These are phyloP conservation scores for Peromyscus maniculatus DNA, from an alignment of 2,113 vertebrate species.

Conservation along the genomic window DNA sequence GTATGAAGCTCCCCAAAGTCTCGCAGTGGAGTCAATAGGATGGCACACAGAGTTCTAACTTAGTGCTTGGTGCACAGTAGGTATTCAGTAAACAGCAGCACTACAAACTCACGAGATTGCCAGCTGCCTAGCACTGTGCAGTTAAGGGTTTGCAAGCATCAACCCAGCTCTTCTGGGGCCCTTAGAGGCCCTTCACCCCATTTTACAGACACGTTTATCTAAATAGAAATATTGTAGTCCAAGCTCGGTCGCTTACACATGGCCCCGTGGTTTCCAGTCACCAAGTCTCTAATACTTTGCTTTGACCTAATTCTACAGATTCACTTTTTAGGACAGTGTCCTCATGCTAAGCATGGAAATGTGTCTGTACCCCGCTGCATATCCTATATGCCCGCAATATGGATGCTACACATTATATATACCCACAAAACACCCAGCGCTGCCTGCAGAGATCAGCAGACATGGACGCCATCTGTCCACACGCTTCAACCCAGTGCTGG, in stretches of 20 bases:
- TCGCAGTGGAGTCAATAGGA: background rate
- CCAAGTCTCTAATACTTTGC: background rate
- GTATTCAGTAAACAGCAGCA: background rate
- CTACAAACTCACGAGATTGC: background rate
- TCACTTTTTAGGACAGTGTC: background rate
- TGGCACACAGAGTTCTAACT: too few species aligned
- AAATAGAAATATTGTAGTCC: background rate
- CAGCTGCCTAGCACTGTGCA: background rate
- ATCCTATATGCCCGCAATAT: background rate
- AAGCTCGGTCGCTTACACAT: background rate
- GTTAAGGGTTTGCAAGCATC: background rate
- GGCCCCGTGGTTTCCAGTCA: background rate
- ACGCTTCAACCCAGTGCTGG: background rate
- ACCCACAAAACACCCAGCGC: background rate
- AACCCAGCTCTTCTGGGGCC: background rate
- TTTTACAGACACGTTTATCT: background rate
- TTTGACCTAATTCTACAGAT: background rate
- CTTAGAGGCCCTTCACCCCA: background rate
- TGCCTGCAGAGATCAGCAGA: background rate
- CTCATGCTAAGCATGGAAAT: background rate
- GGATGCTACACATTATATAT: background rate
- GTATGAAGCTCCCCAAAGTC: background rate
- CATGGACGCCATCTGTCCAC: background rate
- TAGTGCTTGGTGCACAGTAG: background rate
- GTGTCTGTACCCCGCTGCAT: background rate